Evolutionary conservation across 2,113 vertebrate species (phyloP).

Genomic region (Anthoscopus minutus): DNA sequence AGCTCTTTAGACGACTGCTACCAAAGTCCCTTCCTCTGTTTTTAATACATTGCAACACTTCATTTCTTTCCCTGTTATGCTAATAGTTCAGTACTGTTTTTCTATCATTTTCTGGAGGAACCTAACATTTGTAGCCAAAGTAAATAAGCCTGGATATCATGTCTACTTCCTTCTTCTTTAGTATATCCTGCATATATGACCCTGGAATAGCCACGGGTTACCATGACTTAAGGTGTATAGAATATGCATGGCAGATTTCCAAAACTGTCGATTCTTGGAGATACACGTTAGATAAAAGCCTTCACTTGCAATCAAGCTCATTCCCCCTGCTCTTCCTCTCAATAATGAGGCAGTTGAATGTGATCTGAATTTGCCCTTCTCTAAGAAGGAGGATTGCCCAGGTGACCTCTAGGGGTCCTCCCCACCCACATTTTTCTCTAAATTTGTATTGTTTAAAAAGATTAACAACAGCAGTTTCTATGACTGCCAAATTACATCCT

Average conservation of each 20-base stretch:
- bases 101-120: neutral
- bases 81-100: neutral
- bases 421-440: neutral
- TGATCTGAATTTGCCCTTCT: neutral
- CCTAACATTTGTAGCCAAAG: neutral
- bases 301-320: neutral
- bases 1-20: neutral
- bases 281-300: neutral
- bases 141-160: neutral
- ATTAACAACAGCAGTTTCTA: neutral
- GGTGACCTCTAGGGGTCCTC: neutral
- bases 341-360: neutral
- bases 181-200: neutral
- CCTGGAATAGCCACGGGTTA: neutral
- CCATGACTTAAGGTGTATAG: too few relatives aligned
- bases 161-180: neutral
- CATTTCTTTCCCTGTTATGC: neutral
- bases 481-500: neutral
- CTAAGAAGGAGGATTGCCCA: neutral
- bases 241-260: accelerated
- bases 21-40: neutral
- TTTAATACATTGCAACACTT: neutral
- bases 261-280: neutral
- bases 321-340: neutral
- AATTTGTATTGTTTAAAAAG: accelerated